Conservation (phyloP, 2,797 vertebrate species). For the Diceros bicornis region DNA sequence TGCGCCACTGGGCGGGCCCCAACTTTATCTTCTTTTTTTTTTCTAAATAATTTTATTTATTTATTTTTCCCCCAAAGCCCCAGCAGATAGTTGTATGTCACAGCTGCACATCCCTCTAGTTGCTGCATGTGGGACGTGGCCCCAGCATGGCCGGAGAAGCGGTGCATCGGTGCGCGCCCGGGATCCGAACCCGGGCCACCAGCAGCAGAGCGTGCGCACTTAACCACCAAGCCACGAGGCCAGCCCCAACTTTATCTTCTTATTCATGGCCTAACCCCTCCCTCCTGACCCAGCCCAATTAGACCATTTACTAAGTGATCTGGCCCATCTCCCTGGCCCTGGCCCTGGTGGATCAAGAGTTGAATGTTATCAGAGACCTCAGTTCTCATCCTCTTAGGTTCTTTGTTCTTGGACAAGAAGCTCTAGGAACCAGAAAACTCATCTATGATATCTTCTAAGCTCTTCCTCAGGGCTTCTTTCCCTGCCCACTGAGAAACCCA, state of each 20-base stretch:
- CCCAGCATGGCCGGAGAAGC: no score
- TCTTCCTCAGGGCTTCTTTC: conserved; percentile 17
- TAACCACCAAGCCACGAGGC: no score
- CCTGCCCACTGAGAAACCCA: not conserved
- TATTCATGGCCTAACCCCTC: not conserved
- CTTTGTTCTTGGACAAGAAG: conserved; percentile 55
- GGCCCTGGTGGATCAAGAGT: not conserved
- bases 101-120: no score
- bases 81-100: no score
- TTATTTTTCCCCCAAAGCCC: no score
- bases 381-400: conserved; percentile 4
- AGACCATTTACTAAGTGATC: conserved; percentile 5
- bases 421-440: not conserved
- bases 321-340: not conserved
- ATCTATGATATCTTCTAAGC: not conserved
- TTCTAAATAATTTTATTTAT: no score
- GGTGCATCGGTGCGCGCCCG: no score
- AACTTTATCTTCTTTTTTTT: no score
- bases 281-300: not conserved
- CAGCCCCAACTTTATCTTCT: not conserved
- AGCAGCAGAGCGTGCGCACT: no score
- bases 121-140: no score
- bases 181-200: no score
- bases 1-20: no score
- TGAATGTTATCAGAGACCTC: not conserved